phyloP scores from a whole-genome alignment of 2,797 vertebrate genomes.

The Sebastes hubbsi region DNA sequence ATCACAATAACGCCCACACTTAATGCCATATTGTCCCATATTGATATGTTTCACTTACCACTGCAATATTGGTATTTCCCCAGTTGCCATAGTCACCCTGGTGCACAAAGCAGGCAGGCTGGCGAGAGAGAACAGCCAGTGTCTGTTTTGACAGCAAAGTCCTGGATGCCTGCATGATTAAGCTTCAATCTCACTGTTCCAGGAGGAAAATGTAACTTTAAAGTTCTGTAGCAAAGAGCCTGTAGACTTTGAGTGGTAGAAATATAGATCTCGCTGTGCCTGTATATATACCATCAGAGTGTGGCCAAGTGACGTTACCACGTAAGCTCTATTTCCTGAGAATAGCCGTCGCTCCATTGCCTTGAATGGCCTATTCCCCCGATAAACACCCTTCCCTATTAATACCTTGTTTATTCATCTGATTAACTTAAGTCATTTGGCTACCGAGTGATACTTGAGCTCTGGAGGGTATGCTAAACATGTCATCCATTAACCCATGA shows the following conservation, averaged over 20 bases:
- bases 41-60: conserved; percentile 68
- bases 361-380: conserved; percentile 55
- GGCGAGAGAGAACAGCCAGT: conserved; percentile 64
- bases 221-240: conserved; percentile 11
- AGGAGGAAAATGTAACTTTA: background rate
- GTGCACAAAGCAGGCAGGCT: conserved; percentile 78
- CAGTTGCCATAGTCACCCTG: conserved; percentile 81
- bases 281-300: conserved; percentile 61
- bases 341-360: conserved; percentile 48
- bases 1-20: background rate
- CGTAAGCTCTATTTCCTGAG: conserved; percentile 71
- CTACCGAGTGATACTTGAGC: conserved; percentile 14
- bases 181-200: conserved; percentile 2
- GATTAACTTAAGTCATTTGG: conserved; percentile 72
- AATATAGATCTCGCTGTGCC: background rate
- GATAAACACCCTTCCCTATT: conserved; percentile 52
- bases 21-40: background rate
- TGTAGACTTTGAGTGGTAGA: conserved; percentile 33
- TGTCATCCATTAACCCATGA: conserved; percentile 15
- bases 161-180: conserved; percentile 77
- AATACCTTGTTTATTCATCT: conserved; percentile 73
- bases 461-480: conserved; percentile 19
- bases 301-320: conserved; percentile 56
- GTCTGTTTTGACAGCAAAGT: conserved; percentile 75
- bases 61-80: conserved; percentile 80